These are phyloP conservation scores for Myotis myotis DNA, from an alignment of 2,797 vertebrate species.

Conservation along the genomic window DNA sequence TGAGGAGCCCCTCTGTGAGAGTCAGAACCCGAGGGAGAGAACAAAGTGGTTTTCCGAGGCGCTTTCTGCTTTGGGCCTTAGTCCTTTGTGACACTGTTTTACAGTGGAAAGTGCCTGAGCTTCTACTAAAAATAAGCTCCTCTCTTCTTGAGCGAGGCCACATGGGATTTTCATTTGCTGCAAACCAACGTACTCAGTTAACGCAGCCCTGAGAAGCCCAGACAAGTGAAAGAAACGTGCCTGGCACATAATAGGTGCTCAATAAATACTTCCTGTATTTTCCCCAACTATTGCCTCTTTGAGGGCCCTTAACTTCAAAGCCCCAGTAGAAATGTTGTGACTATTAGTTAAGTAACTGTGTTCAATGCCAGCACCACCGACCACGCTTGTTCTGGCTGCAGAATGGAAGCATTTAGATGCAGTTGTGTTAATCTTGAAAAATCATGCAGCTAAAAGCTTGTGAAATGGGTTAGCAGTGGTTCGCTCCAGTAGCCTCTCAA, in stretches of 20 bases:
- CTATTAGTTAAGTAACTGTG: neutral
- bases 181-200: neutral
- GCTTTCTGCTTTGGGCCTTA: neutral
- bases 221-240: neutral
- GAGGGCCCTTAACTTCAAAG: neutral
- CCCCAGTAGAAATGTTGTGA: neutral
- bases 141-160: neutral
- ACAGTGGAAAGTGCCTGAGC: neutral
- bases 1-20: neutral
- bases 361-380: neutral
- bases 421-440: neutral
- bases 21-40: neutral
- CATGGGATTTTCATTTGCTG: neutral
- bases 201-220: neutral
- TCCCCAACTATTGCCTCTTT: neutral
- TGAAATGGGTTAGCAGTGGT: rapidly evolving
- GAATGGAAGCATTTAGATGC: neutral
- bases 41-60: neutral
- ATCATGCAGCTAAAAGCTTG: neutral
- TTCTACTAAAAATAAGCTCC: neutral
- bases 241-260: neutral
- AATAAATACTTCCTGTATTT: neutral
- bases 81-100: neutral
- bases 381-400: neutral
- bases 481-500: neutral